Conservation (phyloP, 2,888 invertebrate genomes). For the Papilio demoleus region DNA sequence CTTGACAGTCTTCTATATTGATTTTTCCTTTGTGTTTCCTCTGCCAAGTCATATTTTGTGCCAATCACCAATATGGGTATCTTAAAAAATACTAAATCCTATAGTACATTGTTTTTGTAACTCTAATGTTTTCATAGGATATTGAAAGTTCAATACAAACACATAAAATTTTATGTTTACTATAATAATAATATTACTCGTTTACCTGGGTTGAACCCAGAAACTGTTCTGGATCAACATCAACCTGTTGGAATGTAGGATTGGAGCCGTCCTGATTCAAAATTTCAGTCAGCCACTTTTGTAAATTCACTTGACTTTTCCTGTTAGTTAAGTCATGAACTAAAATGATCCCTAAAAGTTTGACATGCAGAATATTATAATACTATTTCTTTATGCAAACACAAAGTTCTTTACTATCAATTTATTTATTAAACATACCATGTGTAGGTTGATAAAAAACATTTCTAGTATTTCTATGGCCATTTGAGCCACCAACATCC, state of each 20-base stretch:
- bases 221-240: constrained; percentile 93
- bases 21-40: constrained; percentile 87
- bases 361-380: constrained; percentile 9
- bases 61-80: constrained; percentile 97
- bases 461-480: constrained; percentile 95
- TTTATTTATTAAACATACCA: constrained; percentile 81
- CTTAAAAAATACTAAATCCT: constrained; percentile 69
- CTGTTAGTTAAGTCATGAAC: constrained; percentile 98
- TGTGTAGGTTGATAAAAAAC: constrained; percentile 97
- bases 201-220: constrained; percentile 89
- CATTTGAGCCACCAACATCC: constrained; percentile 98
- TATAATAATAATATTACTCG: neutral
- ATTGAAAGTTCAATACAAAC: too few relatives aligned
- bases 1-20: constrained; percentile 82
- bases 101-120: too few relatives aligned
- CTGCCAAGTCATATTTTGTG: constrained; percentile 94
- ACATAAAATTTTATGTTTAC: too few relatives aligned
- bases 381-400: neutral
- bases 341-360: constrained; percentile 90
- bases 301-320: constrained; percentile 96
- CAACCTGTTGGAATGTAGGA: constrained; percentile 82
- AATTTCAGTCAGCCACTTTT: constrained; percentile 96
- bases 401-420: neutral
- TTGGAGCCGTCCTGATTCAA: constrained; percentile 87
- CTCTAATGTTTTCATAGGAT: too few relatives aligned